A percentile compares a stretch with the other conserved stretches of the same genome.
phyloP scores from a whole-genome alignment of 2,113 vertebrate species.

The Astatotilapia flaviijosephi region DNA sequence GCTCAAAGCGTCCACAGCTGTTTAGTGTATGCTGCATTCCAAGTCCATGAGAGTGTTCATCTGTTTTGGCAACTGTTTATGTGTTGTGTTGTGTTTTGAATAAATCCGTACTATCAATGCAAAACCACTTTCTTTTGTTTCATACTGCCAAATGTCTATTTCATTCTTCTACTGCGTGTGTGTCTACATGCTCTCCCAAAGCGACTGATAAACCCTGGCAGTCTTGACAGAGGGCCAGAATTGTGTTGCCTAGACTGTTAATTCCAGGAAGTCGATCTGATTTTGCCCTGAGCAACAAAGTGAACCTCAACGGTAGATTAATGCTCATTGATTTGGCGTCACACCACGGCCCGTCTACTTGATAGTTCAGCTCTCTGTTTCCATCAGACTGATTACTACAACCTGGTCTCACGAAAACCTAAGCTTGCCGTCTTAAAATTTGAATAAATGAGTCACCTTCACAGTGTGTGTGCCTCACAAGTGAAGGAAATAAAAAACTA shows the following conservation, averaged over 20 bases:
- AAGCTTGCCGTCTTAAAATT: neutral
- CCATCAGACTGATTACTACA: neutral
- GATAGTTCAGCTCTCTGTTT: neutral
- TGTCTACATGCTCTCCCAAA: neutral
- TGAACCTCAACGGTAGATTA: neutral
- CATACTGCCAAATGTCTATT: neutral
- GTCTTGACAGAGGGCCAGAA: conserved; percentile 1
- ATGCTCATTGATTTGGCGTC: neutral
- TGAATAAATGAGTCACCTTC: neutral
- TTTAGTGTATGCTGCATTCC: conserved; percentile 5
- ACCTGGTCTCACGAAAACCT: neutral
- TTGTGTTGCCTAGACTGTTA: neutral
- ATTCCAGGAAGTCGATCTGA: conserved; percentile 30
- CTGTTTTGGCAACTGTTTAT: conserved; percentile 5
- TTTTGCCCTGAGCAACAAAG: neutral
- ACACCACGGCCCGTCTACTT: neutral
- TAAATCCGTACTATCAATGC: neutral
- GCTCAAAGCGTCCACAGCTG: conserved; percentile 28
- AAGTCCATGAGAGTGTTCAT: conserved; percentile 6
- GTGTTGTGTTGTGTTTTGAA: neutral
- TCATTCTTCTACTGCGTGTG: neutral
- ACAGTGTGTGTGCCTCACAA: neutral
- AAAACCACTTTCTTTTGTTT: neutral
- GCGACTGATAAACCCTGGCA: neutral
- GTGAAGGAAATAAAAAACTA: neutral